A percentile compares a stretch with the other conserved stretches of the same genome.
These are phyloP conservation scores for Aldrovandia affinis DNA, from an alignment of 2,797 vertebrate species.

Conservation along the genomic window DNA sequence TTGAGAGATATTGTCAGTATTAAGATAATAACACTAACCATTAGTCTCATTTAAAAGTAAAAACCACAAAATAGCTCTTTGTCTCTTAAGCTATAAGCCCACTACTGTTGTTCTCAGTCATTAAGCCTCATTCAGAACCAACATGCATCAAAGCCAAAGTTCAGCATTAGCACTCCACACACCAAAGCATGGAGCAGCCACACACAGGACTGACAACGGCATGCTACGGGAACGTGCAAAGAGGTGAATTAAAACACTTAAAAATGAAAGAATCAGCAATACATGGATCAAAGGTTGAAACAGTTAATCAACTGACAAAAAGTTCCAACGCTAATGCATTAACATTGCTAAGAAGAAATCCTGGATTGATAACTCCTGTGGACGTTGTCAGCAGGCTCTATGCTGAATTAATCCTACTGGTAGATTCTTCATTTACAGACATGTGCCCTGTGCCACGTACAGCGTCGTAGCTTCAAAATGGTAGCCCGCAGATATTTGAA, in stretches of 20 bases:
- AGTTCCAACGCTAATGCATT: not conserved
- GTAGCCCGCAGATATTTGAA: slow-evolving; percentile 37
- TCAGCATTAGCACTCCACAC: too few relatives aligned
- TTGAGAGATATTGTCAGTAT: too few relatives aligned
- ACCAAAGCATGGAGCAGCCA: too few relatives aligned
- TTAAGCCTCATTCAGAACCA: too few relatives aligned
- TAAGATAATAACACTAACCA: too few relatives aligned
- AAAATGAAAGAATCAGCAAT: not conserved
- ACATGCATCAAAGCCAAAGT: too few relatives aligned
- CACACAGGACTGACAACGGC: too few relatives aligned
- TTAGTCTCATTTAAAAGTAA: too few relatives aligned
- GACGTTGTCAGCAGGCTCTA: not conserved
- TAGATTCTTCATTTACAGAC: slow-evolving; percentile 33
- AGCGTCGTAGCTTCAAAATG: slow-evolving; percentile 37
- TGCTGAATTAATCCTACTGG: not conserved
- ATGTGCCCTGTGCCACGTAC: slow-evolving; percentile 11
- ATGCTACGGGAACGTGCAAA: not conserved
- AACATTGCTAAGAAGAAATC: not conserved
- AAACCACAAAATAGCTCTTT: too few relatives aligned
- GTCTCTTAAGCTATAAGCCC: too few relatives aligned
- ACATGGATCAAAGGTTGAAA: slow-evolving; percentile 1
- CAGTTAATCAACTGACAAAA: slow-evolving; percentile 12
- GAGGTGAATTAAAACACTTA: not conserved
- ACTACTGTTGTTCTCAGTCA: too few relatives aligned
- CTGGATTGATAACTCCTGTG: slow-evolving; percentile 14